A percentile compares a stretch with the other conserved stretches of the same genome.
phyloP scores from a whole-genome alignment of 2,113 vertebrate species.

The Grantiella picta region DNA sequence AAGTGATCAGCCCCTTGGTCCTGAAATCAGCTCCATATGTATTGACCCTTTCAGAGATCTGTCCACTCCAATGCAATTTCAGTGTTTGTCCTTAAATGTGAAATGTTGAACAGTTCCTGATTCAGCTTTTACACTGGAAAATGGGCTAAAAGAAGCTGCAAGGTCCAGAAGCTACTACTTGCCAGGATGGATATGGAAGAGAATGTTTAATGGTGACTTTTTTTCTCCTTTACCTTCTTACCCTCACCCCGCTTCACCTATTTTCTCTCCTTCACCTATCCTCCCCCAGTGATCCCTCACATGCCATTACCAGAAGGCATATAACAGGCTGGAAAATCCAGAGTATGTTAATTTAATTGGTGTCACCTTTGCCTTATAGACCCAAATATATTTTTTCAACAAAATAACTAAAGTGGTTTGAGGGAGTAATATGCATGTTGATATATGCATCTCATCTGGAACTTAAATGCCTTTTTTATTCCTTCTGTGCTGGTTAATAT shows the following conservation, averaged over 20 bases:
- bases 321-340: not conserved
- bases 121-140: slow-evolving; percentile 5
- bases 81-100: not conserved
- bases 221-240: not conserved
- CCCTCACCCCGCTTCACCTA: not conserved
- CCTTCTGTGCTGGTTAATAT: not conserved
- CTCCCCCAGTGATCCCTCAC: not conserved
- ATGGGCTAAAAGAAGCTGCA: not conserved
- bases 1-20: slow-evolving; percentile 28
- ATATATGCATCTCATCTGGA: not conserved
- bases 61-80: not conserved
- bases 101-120: not conserved
- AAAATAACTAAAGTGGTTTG: not conserved
- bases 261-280: not conserved
- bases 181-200: not conserved
- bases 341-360: not conserved
- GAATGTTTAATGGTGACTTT: not conserved
- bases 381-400: not conserved
- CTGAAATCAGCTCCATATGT: slow-evolving; percentile 3
- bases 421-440: not conserved
- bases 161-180: not conserved
- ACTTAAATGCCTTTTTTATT: not conserved
- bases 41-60: slow-evolving; percentile 37
- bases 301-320: not conserved
- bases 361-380: not conserved